Conservation (phyloP, 2,888 invertebrate species). For the Xestia rhomboidea region DNA sequence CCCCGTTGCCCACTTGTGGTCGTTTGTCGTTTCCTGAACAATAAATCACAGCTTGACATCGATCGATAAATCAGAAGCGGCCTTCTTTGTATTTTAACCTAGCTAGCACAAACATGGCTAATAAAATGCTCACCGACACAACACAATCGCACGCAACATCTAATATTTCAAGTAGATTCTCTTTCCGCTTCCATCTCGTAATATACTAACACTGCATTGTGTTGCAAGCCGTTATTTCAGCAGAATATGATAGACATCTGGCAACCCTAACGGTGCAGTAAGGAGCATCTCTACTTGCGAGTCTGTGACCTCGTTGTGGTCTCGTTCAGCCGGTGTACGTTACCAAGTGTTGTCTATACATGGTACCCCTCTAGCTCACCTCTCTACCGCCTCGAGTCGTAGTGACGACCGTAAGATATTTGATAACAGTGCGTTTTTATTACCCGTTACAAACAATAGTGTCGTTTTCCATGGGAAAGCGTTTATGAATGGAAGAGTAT, state of each 20-base stretch:
- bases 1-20: constrained; percentile 3
- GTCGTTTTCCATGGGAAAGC: constrained; percentile 24
- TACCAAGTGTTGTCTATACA: constrained; percentile 56
- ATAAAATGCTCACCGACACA: constrained; percentile 5
- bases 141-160: constrained; percentile 24
- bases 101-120: background rate
- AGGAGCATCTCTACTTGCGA: constrained; percentile 61
- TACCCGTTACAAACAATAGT: constrained; percentile 50
- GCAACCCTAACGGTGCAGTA: constrained; percentile 62
- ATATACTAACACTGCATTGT: constrained; percentile 2
- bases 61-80: constrained; percentile 21
- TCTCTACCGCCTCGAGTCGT: constrained; percentile 23
- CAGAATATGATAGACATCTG: constrained; percentile 23
- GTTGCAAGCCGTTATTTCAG: constrained; percentile 35
- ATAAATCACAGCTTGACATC: constrained; percentile 12
- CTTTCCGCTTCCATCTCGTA: background rate
- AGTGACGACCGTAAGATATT: constrained; percentile 42
- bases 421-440: constrained; percentile 58
- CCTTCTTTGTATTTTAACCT: constrained; percentile 21
- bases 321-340: constrained; percentile 60
- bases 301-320: constrained; percentile 67
- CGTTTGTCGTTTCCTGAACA: constrained; percentile 22
- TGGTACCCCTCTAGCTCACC: constrained; percentile 45
- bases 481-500: constrained; percentile 34
- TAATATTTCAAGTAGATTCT: constrained; percentile 1